Conservation (phyloP, 2,797 vertebrate species). For the Poeciliopsis infans region DNA sequence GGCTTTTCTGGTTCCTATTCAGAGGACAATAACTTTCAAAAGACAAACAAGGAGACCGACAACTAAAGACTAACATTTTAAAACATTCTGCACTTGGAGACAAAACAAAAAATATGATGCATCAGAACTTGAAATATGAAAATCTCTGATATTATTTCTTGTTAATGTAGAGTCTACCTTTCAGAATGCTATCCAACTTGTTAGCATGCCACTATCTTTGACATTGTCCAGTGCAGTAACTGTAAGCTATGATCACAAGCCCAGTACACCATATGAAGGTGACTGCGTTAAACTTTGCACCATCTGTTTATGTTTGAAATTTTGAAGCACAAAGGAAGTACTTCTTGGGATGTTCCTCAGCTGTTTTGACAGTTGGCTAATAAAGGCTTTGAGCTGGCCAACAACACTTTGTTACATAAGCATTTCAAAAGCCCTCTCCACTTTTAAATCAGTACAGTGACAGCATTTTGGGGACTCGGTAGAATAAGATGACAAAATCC, state of each 20-base stretch:
- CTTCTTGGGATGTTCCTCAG: not conserved
- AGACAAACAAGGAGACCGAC: slow-evolving; percentile 30
- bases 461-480: not conserved
- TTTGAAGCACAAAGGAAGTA: not conserved
- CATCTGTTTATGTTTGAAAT: not conserved
- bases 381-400: not conserved
- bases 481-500: not conserved
- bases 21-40: slow-evolving; percentile 14
- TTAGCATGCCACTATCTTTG: not conserved
- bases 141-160: not conserved
- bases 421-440: not conserved
- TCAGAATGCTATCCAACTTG: not conserved
- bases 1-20: not conserved
- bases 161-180: not conserved
- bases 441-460: not conserved
- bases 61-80: slow-evolving; percentile 38
- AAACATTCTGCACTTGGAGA: not conserved
- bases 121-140: not conserved
- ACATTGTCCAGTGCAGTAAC: not conserved
- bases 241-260: not conserved
- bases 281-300: not conserved
- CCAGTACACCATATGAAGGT: not conserved
- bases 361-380: not conserved
- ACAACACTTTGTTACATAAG: not conserved
- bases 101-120: not conserved